Evolutionary conservation across 2,888 invertebrate genomes (phyloP).

Genomic region (Hemicrepidius hirtus): DNA sequence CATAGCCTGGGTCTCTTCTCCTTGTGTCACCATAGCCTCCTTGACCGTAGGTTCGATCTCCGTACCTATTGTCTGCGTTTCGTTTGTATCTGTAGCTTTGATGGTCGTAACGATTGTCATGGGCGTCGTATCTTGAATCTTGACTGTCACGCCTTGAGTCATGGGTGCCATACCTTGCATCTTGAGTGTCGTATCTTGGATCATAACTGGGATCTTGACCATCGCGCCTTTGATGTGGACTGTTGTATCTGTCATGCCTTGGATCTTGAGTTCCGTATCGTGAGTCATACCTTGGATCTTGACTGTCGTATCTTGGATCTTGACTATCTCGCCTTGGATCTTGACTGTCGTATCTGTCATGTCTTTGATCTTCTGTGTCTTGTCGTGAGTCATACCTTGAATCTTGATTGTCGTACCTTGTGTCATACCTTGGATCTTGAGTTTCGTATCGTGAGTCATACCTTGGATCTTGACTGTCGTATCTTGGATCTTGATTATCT

Average conservation of each 20-base stretch:
- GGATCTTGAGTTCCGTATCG: too few relatives aligned
- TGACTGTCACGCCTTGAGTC: neutral
- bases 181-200: neutral
- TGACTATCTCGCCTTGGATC: too few relatives aligned
- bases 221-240: too few relatives aligned
- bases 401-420: neutral
- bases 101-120: neutral
- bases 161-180: neutral
- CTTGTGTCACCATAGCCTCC: neutral
- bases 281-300: neutral
- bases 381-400: too few relatives aligned
- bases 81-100: neutral
- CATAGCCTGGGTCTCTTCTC: too few relatives aligned
- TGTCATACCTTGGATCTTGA: neutral
- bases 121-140: neutral
- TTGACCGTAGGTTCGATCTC: neutral
- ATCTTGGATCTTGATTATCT: neutral
- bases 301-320: neutral
- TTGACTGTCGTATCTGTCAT: too few relatives aligned
- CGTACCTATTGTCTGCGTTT: neutral
- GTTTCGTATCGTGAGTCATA: neutral
- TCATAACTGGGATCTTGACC: too few relatives aligned
- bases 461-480: constrained; percentile 1
- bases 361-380: too few relatives aligned
- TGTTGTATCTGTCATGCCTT: too few relatives aligned